Evolutionary conservation across 2,113 vertebrate genomes (phyloP), one percentile per base, ranked within the genome.

Genomic region (Syngnathoides biaculeatus): DNA sequence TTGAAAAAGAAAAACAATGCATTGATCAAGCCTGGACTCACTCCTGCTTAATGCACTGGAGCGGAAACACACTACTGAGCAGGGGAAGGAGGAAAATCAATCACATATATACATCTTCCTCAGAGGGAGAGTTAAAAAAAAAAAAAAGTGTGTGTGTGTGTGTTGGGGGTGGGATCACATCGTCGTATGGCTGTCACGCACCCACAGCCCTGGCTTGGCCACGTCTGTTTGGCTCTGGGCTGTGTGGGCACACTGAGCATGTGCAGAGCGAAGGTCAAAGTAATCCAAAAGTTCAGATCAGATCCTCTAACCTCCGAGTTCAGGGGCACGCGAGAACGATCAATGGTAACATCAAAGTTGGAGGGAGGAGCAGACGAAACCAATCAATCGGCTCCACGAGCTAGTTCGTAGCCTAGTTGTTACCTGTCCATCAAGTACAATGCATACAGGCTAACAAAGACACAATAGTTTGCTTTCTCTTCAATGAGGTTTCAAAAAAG

Each of bases 1-100:
- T 84, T 90, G 87, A 89, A 83, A 90, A 89, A 92, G 87, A 87
- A 88, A 89, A 87, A 89, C 84, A 89, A 89, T 88, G 84, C 87
- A 92, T 91, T 92, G 91, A 90, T 91, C 89, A 91, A 83, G 79
- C 86, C 85, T 80, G 76, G 81, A 86, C 86, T 88, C 80, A 79
- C 81, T 84, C 75, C 79, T 87, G 86, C 85, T 87, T 87, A 88
- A 87, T 63, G 84, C 89, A 88, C 68, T 82, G 89, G 81, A 88
- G 86, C 78, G 72, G 80, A 86, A 90, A 84, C 81, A 74, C 43
- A 74, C 80, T 64, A 82, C 84, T 79, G 84, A 85, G 78, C 80
- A 30, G 70, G 81, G 71, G 64, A 76, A 67, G 84, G 73, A 82
- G 74, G 82, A 90, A 89, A 90, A 91, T 89, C 89, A 88, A 91